These are phyloP conservation scores for Lordiphosa collinella DNA, from an alignment of 1,140 invertebrate genomes.

Conservation along the genomic window DNA sequence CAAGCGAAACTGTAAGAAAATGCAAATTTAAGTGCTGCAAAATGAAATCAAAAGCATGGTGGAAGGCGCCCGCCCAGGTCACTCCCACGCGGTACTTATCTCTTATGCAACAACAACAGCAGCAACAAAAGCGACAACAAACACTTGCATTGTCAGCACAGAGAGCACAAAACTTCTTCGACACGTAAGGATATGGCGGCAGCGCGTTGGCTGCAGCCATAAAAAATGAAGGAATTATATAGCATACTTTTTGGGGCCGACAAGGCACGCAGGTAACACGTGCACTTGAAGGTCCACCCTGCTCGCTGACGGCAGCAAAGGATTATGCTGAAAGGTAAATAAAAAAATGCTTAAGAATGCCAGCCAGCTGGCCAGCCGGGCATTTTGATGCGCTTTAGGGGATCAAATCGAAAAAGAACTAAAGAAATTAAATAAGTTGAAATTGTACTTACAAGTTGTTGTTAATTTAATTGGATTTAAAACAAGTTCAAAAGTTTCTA, in stretches of 20 bases:
- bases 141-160: conserved; percentile 60
- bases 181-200: conserved; percentile 19
- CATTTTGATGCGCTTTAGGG: neutral
- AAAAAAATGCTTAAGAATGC: conserved; percentile 12
- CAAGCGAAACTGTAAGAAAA: conserved; percentile 6
- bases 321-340: conserved; percentile 56
- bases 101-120: conserved; percentile 1
- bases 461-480: neutral
- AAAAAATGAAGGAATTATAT: conserved; percentile 69
- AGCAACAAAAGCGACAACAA: neutral
- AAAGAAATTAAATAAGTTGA: too few species aligned
- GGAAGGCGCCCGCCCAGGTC: too few species aligned
- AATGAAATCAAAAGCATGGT: conserved; percentile 23
- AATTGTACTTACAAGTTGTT: too few species aligned
- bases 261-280: conserved; percentile 50
- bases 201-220: conserved; percentile 40
- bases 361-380: neutral
- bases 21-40: conserved; percentile 37
- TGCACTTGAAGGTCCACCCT: conserved; percentile 27
- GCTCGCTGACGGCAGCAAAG: neutral
- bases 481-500: too few species aligned
- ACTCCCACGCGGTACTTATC: neutral
- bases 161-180: conserved; percentile 40
- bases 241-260: conserved; percentile 38
- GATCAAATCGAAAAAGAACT: too few species aligned